These are phyloP conservation scores for Natator depressus DNA, from an alignment of 2,113 vertebrate species.

Conservation along the genomic window DNA sequence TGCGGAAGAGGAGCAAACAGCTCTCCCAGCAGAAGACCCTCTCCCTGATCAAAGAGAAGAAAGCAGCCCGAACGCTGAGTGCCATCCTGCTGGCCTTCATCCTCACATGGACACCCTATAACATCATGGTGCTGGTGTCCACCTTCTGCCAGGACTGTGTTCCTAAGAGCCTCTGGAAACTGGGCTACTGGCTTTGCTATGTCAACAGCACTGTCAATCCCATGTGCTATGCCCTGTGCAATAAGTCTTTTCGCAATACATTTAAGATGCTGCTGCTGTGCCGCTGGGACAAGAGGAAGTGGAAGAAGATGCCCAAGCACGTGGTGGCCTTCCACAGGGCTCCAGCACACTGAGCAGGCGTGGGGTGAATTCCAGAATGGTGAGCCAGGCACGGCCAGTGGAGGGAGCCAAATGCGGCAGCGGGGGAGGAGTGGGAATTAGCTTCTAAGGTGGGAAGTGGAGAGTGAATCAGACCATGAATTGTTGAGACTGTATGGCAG, in stretches of 20 bases:
- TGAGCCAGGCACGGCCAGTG: neutral
- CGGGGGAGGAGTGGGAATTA: neutral
- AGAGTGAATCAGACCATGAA: neutral
- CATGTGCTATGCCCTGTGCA: slow-evolving; percentile 86
- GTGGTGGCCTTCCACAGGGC: slow-evolving; percentile 55
- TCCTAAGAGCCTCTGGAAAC: slow-evolving; percentile 80
- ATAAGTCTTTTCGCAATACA: slow-evolving; percentile 83
- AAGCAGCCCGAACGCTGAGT: slow-evolving; percentile 82
- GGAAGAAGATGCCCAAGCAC: slow-evolving; percentile 69
- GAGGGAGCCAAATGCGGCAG: neutral
- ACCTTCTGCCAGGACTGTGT: slow-evolving; percentile 80
- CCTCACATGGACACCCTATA: slow-evolving; percentile 86
- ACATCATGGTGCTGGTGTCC: slow-evolving; percentile 87
- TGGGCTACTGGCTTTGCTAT: slow-evolving; percentile 87
- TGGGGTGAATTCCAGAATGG: neutral
- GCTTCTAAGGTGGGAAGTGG: neutral
- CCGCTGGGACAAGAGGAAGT: slow-evolving; percentile 72
- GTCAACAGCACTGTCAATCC: slow-evolving; percentile 87
- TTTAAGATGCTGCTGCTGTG: slow-evolving; percentile 83
- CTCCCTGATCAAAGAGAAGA: slow-evolving; percentile 83
- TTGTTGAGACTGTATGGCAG: no score
- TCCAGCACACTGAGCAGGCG: slow-evolving; percentile 54
- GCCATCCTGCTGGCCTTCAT: slow-evolving; percentile 86
- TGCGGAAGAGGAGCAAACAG: slow-evolving; percentile 33
- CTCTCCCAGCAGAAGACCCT: slow-evolving; percentile 74